These are phyloP conservation scores for Pteria penguin DNA, from an alignment of 2,888 invertebrate genomes.

Conservation along the genomic window DNA sequence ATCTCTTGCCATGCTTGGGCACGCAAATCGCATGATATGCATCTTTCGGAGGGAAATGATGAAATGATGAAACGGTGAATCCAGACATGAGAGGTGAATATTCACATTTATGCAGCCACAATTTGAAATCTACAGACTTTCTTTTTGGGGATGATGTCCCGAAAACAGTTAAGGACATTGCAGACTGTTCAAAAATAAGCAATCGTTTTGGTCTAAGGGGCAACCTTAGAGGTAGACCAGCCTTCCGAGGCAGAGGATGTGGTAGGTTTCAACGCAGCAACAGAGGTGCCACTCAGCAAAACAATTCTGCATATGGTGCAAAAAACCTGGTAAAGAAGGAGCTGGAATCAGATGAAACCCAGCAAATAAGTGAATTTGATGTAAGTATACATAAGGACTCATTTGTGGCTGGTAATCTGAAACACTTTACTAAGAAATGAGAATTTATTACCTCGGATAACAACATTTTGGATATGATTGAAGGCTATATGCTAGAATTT, in stretches of 20 bases:
- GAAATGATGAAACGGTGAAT: no score
- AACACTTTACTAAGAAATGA: constrained; percentile 4
- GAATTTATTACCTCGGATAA: constrained; percentile 18
- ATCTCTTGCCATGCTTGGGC: constrained; percentile 5
- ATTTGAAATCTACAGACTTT: constrained; percentile 1
- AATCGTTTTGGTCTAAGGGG: background rate
- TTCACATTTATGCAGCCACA: background rate
- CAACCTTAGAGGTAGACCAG: background rate
- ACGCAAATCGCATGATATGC: background rate
- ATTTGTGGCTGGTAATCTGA: constrained; percentile 23
- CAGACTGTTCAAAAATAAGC: constrained; percentile 9
- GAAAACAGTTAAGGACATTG: constrained; percentile 1
- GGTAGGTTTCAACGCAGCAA: background rate
- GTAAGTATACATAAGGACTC: background rate
- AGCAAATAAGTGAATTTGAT: background rate
- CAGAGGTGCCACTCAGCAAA: background rate
- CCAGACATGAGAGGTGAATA: no score
- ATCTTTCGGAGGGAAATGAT: no score
- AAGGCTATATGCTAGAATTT: constrained; percentile 15
- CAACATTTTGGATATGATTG: constrained; percentile 10
- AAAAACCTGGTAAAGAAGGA: background rate
- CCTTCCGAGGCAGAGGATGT: constrained; percentile 2
- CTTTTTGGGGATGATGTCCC: constrained; percentile 3
- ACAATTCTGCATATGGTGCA: background rate
- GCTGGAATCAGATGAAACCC: background rate